These are phyloP conservation scores for Phymorhynchus buccinoides DNA, from an alignment of 1,140 invertebrate species.

Conservation along the genomic window DNA sequence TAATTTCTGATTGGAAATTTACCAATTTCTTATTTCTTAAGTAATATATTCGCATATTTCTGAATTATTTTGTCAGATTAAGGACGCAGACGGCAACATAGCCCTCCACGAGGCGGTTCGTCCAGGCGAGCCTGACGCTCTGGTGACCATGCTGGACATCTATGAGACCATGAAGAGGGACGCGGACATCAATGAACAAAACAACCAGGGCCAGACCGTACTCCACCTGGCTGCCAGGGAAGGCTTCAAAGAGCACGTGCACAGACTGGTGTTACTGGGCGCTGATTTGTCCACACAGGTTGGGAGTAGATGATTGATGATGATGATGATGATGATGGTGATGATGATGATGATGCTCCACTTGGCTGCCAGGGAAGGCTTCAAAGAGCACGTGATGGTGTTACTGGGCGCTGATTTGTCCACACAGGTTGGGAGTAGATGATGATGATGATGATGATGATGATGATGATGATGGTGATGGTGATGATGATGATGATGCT, in stretches of 20 bases:
- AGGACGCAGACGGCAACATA: constrained; percentile 42
- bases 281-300: constrained; percentile 51
- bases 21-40: too few relatives aligned
- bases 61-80: too few relatives aligned
- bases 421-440: background rate
- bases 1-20: too few relatives aligned
- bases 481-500: too few relatives aligned
- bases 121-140: constrained; percentile 57
- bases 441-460: too few relatives aligned
- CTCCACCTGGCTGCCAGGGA: constrained; percentile 60
- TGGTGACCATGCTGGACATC: constrained; percentile 65
- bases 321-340: too few relatives aligned
- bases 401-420: constrained; percentile 57
- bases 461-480: too few relatives aligned
- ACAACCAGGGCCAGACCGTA: constrained; percentile 52
- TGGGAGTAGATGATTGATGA: too few relatives aligned
- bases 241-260: constrained; percentile 49
- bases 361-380: constrained; percentile 57
- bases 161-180: constrained; percentile 65
- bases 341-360: too few relatives aligned
- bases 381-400: constrained; percentile 47
- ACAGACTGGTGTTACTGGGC: constrained; percentile 51
- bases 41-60: too few relatives aligned
- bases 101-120: constrained; percentile 44
- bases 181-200: constrained; percentile 63